These are phyloP conservation scores for Dolichopus griseipennis DNA, from an alignment of 2,888 invertebrate species.

Conservation along the genomic window DNA sequence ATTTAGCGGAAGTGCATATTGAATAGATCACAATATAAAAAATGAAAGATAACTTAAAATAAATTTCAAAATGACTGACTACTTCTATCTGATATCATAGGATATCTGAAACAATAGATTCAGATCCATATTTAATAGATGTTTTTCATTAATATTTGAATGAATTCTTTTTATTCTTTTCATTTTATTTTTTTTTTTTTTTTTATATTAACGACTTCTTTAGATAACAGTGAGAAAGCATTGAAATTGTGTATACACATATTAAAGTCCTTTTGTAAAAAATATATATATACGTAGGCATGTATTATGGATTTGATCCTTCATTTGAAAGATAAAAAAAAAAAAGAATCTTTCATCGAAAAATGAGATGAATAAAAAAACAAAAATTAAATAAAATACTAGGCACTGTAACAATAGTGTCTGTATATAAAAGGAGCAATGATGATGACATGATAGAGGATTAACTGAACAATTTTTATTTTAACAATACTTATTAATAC, in stretches of 20 bases:
- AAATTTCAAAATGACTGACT: not conserved
- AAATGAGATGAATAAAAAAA: not conserved
- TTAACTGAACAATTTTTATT: not conserved
- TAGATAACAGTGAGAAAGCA: too few relatives aligned
- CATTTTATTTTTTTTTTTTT: too few relatives aligned
- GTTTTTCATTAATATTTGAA: too few relatives aligned
- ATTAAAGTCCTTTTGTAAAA: not conserved
- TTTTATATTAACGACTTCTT: too few relatives aligned
- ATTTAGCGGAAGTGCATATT: slow-evolving; percentile 2
- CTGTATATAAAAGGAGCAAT: slow-evolving; percentile 1
- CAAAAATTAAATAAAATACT: not conserved
- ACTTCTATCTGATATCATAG: not conserved
- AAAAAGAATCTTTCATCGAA: not conserved
- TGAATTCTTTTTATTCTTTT: too few relatives aligned
- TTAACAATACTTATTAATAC: not conserved
- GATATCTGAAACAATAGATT: not conserved
- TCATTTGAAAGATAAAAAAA: not conserved
- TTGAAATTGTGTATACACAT: not conserved
- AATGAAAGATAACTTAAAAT: not conserved
- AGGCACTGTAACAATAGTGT: not conserved
- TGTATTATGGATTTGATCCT: not conserved
- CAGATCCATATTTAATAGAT: not conserved
- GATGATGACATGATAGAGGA: slow-evolving; percentile 4
- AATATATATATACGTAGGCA: too few relatives aligned
- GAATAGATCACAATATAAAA: not conserved